These are phyloP conservation scores for Sebastes hubbsi DNA, from an alignment of 2,797 vertebrate species.

Conservation along the genomic window DNA sequence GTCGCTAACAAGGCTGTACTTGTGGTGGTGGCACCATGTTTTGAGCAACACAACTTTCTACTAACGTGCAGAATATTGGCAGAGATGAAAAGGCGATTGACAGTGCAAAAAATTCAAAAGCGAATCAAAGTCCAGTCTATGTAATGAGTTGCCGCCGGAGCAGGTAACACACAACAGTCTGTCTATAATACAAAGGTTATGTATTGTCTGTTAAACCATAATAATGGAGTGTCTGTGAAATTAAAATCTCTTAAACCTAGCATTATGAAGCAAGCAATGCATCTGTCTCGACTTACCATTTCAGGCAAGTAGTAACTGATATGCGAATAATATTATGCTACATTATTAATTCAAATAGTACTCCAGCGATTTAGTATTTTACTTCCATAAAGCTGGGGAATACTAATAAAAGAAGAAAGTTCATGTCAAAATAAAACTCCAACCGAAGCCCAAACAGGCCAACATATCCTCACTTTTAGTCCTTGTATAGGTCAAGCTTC, in stretches of 20 bases:
- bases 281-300: not conserved
- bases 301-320: not conserved
- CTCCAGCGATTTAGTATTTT: not conserved
- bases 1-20: slow-evolving; percentile 12
- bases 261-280: not conserved
- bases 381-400: not conserved
- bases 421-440: not conserved
- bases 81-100: slow-evolving; percentile 15
- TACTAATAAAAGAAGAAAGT: not conserved
- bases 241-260: not conserved
- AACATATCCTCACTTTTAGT: not conserved
- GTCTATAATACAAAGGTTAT: not conserved
- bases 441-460: not conserved
- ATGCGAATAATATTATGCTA: not conserved
- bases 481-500: not conserved
- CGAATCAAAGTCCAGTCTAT: slow-evolving; percentile 6
- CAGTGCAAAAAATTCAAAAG: not conserved
- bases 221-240: not conserved
- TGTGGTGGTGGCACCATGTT: not conserved
- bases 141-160: not conserved
- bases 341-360: not conserved
- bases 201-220: not conserved
- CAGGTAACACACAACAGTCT: not conserved
- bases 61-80: slow-evolving; percentile 9
- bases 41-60: not conserved